Base-by-base conservation (phyloP, 2,888 invertebrate genomes). In the Fragum fragum region DNA sequence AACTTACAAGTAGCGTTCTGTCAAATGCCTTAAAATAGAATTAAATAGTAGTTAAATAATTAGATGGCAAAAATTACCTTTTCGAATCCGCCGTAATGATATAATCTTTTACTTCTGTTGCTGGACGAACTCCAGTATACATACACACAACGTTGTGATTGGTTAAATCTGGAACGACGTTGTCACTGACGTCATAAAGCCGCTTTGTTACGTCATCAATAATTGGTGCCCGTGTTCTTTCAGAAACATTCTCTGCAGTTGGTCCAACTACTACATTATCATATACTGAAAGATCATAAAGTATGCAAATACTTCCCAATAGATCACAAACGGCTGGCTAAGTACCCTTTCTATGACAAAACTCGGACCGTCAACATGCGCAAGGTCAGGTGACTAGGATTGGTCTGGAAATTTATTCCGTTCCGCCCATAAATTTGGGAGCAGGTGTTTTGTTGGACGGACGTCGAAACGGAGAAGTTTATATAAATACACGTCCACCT, bases 211-310 rank as follows among this genome's bases (percentile, higher is more conserved):
- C 87, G 29, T 5, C 42, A 3, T 79, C 71, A 57, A 89, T 87
- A 3, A 89, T 80, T 0, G 83, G 52, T 0, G 91, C 86, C 16
- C 70, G 59, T 1, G 29, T 55, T 42, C 91, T 77, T 29, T 76
- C 76, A 6, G 81, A 70, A 3, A 89, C 88, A 42, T 92, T 88
- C 52, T 91, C 91, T 11, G 91, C 90, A 29, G 93, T 93, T 16
- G 93, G 93, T 21, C 93, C 93, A 23, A 92, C 86, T 1, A 92
- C 79, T 1, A 93, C 76, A 70, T 92, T 91, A 74, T 89, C 86
- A 72, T 92, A 90, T 2, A 92, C 92, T 92, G 81, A 55, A 89
- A 84, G 16, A 9, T 9, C 5, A 47, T 3, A 3, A 47, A 16
- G 47, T 9, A 47, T 9, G 16, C 2, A 9, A 47, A 47, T 9